A percentile compares a stretch with the other conserved stretches of the same genome.
phyloP scores from a whole-genome alignment of 2,797 vertebrate genomes.

The Pogonophryne albipinna region DNA sequence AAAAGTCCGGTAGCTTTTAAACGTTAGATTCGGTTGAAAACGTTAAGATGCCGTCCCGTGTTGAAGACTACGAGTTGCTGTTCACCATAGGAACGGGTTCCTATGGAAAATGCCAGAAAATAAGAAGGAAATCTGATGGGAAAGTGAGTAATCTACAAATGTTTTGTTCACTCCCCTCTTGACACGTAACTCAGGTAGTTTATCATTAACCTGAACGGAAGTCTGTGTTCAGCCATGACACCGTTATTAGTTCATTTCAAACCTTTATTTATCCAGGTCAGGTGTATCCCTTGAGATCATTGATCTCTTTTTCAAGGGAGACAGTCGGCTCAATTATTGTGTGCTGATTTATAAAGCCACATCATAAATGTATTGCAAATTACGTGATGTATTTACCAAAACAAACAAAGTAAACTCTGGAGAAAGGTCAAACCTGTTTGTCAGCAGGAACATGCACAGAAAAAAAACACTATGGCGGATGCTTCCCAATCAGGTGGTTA shows the following conservation, averaged over 20 bases:
- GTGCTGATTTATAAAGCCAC: not conserved
- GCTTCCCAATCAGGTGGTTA: not conserved
- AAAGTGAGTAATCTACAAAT: constrained; percentile 83
- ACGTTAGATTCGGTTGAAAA: constrained; percentile 4
- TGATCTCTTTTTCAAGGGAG: no score
- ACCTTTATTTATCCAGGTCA: no score
- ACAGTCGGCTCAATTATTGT: not conserved
- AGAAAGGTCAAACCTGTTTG: not conserved
- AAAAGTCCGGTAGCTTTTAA: not conserved
- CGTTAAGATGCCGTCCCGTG: constrained; percentile 88
- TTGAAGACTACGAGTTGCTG: constrained; percentile 93
- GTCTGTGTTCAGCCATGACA: no score
- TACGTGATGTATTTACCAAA: not conserved
- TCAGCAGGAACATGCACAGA: not conserved
- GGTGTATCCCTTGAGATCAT: no score
- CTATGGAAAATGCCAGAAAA: constrained; percentile 95
- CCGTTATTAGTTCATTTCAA: no score
- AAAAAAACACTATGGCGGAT: not conserved
- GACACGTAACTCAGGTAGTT: not conserved
- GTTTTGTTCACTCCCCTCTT: not conserved
- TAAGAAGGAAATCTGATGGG: constrained; percentile 89
- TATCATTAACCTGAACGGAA: not conserved
- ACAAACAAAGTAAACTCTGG: not conserved
- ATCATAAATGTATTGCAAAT: not conserved
- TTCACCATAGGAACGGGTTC: constrained; percentile 93